A percentile compares a stretch with the other conserved stretches of the same genome.
Evolutionary conservation across 1,140 invertebrate species (phyloP).

Genomic region (Hycleus phaleratus): DNA sequence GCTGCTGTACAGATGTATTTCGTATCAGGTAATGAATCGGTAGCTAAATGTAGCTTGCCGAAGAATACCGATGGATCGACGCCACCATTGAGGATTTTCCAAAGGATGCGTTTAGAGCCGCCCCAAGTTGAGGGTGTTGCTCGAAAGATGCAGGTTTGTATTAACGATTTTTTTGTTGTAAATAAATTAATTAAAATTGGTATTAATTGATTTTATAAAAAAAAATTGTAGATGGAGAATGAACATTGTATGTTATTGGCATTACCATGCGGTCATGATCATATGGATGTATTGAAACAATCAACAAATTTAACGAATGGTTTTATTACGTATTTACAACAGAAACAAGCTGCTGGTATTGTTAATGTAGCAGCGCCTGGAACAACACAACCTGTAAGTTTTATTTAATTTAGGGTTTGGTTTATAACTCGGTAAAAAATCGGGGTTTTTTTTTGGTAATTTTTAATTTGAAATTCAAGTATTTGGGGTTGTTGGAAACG

Average conservation of each 20-base stretch:
- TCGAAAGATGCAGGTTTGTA: conserved; percentile 85
- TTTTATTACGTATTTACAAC: conserved; percentile 93
- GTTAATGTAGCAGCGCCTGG: conserved; percentile 89
- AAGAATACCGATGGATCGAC: conserved; percentile 72
- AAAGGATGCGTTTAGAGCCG: conserved; percentile 92
- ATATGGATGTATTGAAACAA: conserved; percentile 87
- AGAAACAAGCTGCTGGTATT: conserved; percentile 96
- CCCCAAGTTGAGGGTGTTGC: conserved; percentile 91
- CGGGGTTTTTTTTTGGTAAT: too few relatives aligned
- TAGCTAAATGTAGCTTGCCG: conserved; percentile 76
- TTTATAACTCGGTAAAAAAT: not conserved
- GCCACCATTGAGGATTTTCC: conserved; percentile 81
- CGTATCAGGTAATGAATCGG: conserved; percentile 84
- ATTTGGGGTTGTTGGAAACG: too few relatives aligned
- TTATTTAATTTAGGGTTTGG: conserved; percentile 1
- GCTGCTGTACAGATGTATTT: conserved; percentile 98
- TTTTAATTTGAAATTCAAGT: too few relatives aligned
- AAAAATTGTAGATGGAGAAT: conserved; percentile 67
- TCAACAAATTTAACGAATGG: conserved; percentile 81
- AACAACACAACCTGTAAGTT: conserved; percentile 62
- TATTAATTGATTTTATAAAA: too few relatives aligned
- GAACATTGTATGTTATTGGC: conserved; percentile 95
- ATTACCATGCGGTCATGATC: conserved; percentile 87
- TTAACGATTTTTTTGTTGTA: too few relatives aligned
- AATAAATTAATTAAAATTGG: conserved; percentile 22